phyloP scores from a whole-genome alignment of 2,888 invertebrate species.

The Chaetogeoica ovagalla region DNA sequence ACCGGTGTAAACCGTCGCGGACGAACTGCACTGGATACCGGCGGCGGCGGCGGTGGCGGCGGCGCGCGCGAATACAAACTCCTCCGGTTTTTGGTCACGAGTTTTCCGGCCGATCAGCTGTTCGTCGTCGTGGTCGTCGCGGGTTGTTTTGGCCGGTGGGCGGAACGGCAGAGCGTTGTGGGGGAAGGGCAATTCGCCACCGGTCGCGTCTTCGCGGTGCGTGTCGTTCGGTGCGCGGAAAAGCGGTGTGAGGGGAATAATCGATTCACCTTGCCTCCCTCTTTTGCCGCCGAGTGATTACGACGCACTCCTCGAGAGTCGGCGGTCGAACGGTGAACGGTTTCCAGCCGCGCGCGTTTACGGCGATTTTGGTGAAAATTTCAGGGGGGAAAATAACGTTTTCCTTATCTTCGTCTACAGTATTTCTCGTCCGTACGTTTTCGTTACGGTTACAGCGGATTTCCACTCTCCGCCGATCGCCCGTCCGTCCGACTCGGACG shows the following conservation, averaged over 20 bases:
- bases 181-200: conserved; percentile 58
- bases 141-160: conserved; percentile 23
- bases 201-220: conserved; percentile 59
- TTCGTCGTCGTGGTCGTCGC: conserved; percentile 38
- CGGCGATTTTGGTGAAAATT: neutral
- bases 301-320: neutral
- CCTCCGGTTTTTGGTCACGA: conserved; percentile 47
- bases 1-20: conserved; percentile 42
- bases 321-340: neutral
- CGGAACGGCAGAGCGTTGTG: conserved; percentile 35
- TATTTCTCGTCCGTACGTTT: no score
- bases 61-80: conserved; percentile 31
- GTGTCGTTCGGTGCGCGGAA: conserved; percentile 59
- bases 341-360: neutral
- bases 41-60: conserved; percentile 14
- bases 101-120: conserved; percentile 53
- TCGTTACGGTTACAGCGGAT: no score
- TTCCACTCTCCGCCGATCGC: no score
- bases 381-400: neutral
- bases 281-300: neutral
- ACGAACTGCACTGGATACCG: conserved; percentile 29
- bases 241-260: conserved; percentile 51
- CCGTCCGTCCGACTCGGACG: no score
- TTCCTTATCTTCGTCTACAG: neutral
- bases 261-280: conserved; percentile 20